Base-by-base conservation (phyloP, 1,140 invertebrate species). In the Drosophila kurseongensis region DNA sequence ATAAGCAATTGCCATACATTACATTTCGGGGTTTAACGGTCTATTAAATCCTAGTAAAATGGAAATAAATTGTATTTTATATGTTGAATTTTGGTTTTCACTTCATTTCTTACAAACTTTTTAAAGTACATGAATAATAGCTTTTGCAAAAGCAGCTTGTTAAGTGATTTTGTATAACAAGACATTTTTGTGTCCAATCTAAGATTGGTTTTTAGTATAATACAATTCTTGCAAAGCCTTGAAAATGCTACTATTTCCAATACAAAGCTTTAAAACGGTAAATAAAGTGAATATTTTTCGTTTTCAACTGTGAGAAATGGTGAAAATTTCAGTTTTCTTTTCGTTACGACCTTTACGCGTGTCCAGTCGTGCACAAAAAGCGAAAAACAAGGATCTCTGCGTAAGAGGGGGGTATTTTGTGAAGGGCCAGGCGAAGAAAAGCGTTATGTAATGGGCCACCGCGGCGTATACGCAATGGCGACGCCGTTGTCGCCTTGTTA, bases 401-500 rank as follows among this genome's bases (percentile, higher is more conserved):
- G 52, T n/a, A 41, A 50, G 60, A 51, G 6, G 51, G 51, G 47
- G 42, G 38, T 16, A 63, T 27, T 16, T 23, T 10, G 42, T 48
- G 29, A n/a, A 45, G 55, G 36, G 56, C 56, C 58, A 44, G 80
- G 71, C 79, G 51, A 71, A 50, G 68, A 83, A 83, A 88, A 88
- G 82, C 80, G 80, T 76, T 78, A 82, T 83, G 78, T 86, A 86
- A 86, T 82, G 79, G 68, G 56, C 60, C 47, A 60, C 71, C 66
- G 55, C 67, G 66, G 79, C 82, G 79, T 86, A 83, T 86, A 86
- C 82, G 82, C 83, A 88, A 86, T 82, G 83, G 55, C 57, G 75
- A 40, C 58, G 38, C 32, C 44, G 65, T 62, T 73, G 69, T 66
- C 82, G 75, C 80, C 82, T 88, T 88, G 83, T 89, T 88, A 83